These are phyloP conservation scores for Arctopsyche grandis DNA, from an alignment of 1,140 invertebrate species.

Conservation along the genomic window DNA sequence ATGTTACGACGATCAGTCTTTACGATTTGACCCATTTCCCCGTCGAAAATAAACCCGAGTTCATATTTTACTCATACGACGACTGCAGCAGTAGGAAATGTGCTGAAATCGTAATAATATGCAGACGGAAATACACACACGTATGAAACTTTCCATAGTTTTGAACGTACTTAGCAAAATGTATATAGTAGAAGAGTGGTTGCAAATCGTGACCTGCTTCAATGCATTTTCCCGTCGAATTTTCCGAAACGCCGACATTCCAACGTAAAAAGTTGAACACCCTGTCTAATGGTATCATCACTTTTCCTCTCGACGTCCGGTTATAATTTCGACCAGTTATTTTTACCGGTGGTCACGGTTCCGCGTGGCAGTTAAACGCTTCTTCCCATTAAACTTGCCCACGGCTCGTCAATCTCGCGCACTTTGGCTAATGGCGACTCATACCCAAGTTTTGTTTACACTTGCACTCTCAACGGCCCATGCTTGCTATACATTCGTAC, in stretches of 20 bases:
- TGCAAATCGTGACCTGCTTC: too few species aligned
- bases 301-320: neutral
- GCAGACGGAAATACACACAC: too few species aligned
- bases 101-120: too few species aligned
- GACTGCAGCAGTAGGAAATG: too few species aligned
- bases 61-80: neutral
- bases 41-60: neutral
- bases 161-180: too few species aligned
- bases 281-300: neutral
- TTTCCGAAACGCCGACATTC: too few species aligned
- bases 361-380: slow-evolving; percentile 7
- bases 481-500: too few species aligned
- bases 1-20: neutral
- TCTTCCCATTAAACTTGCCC: slow-evolving; percentile 5
- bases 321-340: neutral
- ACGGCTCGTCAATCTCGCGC: neutral
- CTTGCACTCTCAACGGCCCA: neutral
- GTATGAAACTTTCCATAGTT: too few species aligned
- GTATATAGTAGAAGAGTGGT: too few species aligned
- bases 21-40: slow-evolving; percentile 10
- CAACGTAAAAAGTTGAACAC: too few species aligned
- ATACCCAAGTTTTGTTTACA: neutral
- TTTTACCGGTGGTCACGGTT: slow-evolving; percentile 15
- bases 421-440: too few species aligned
- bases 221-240: too few species aligned